A percentile compares a stretch with the other conserved stretches of the same genome.
Evolutionary conservation across 2,888 invertebrate genomes (phyloP).

Genomic region (Eucera pruinosa): DNA sequence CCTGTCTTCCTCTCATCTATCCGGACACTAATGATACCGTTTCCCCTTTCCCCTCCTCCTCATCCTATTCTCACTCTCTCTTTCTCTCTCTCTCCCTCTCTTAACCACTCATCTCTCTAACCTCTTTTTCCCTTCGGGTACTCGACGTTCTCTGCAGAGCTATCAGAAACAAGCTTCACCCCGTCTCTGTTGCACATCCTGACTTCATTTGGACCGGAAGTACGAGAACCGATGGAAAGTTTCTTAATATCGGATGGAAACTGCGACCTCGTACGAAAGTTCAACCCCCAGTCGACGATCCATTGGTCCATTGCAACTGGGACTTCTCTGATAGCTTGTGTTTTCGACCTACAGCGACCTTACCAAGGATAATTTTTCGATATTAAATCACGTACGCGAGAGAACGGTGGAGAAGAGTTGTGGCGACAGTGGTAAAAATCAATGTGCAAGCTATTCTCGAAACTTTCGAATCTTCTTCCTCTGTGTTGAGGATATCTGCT

Average conservation of each 20-base stretch:
- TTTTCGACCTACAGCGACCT: not conserved
- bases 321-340: slow-evolving; percentile 11
- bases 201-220: slow-evolving; percentile 67
- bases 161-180: not conserved
- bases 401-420: not conserved
- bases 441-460: not conserved
- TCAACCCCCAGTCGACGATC: slow-evolving; percentile 38
- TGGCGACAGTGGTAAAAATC: not conserved
- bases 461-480: not conserved
- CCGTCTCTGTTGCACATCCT: slow-evolving; percentile 48
- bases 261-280: slow-evolving; percentile 65
- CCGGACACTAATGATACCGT: slow-evolving; percentile 72
- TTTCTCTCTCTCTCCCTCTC: not conserved
- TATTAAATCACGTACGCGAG: slow-evolving; percentile 37
- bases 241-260: slow-evolving; percentile 80
- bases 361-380: slow-evolving; percentile 38
- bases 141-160: slow-evolving; percentile 8
- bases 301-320: slow-evolving; percentile 15
- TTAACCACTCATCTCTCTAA: not conserved
- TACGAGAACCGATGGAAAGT: slow-evolving; percentile 78
- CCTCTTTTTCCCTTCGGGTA: slow-evolving; percentile 8
- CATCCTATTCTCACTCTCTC: not conserved
- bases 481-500: not conserved
- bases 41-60: slow-evolving; percentile 22
- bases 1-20: slow-evolving; percentile 78